Conservation (phyloP, 2,113 vertebrate genomes). For the Elaphurus davidianus region DNA sequence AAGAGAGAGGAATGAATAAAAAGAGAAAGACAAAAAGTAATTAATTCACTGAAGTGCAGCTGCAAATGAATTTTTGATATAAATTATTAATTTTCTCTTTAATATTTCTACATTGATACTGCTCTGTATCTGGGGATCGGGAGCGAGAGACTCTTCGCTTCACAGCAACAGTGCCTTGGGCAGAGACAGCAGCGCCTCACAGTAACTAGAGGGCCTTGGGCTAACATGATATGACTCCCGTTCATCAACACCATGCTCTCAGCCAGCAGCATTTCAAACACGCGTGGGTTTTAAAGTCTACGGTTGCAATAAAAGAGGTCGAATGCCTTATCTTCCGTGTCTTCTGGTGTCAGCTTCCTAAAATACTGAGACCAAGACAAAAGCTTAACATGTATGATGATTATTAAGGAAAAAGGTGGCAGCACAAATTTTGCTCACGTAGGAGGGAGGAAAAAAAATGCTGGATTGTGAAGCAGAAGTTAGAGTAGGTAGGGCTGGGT, state of each 20-base stretch:
- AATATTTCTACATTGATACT: slow-evolving; percentile 46
- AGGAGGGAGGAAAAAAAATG: background rate
- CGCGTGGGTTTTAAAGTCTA: background rate
- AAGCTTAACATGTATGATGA: background rate
- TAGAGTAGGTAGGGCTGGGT: background rate
- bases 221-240: background rate
- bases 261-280: background rate
- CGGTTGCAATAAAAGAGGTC: background rate
- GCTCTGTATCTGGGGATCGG: slow-evolving; percentile 50
- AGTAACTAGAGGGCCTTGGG: background rate
- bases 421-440: background rate
- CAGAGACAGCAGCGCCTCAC: background rate
- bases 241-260: background rate
- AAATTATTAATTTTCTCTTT: slow-evolving; percentile 72
- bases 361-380: background rate
- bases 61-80: slow-evolving; percentile 74
- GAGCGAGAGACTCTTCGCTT: background rate
- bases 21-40: slow-evolving; percentile 65
- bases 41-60: slow-evolving; percentile 72
- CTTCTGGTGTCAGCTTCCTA: slow-evolving; percentile 25
- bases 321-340: background rate
- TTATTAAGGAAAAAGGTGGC: background rate
- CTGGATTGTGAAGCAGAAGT: background rate
- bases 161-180: background rate
- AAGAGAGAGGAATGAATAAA: slow-evolving; percentile 46